Conservation (phyloP, 1,140 invertebrate species). For the Drosophila equinoxialis region DNA sequence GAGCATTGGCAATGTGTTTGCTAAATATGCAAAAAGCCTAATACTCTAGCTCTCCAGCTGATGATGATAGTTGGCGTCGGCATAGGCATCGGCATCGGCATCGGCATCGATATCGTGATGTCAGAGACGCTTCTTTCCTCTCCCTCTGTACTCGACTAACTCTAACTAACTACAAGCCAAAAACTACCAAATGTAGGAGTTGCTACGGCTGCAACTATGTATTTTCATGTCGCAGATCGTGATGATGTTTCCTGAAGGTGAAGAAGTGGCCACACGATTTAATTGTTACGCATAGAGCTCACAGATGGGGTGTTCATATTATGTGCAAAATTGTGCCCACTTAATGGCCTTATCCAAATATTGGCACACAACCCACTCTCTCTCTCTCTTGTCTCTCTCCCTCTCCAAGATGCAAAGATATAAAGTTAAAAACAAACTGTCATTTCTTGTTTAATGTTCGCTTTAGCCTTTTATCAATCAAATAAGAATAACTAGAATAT, state of each 20-base stretch:
- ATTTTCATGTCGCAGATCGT: conserved; percentile 80
- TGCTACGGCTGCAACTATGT: conserved; percentile 54
- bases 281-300: conserved; percentile 76
- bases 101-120: conserved; percentile 77
- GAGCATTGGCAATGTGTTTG: conserved; percentile 75
- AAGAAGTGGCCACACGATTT: conserved; percentile 76
- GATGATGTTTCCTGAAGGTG: conserved; percentile 66
- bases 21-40: conserved; percentile 76
- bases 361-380: no score
- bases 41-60: conserved; percentile 44
- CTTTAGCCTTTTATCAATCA: no score
- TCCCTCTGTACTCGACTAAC: conserved; percentile 65
- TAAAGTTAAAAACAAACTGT: no score
- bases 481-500: no score
- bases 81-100: conserved; percentile 30
- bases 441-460: no score
- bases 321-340: neutral
- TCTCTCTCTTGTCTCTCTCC: no score
- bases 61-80: conserved; percentile 52
- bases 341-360: no score
- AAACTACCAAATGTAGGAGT: conserved; percentile 38
- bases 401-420: no score
- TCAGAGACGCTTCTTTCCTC: conserved; percentile 67
- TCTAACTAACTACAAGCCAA: conserved; percentile 37
- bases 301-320: neutral